Evolutionary conservation across 2,888 invertebrate genomes (phyloP).

Genomic region (Chloromyia formosa): DNA sequence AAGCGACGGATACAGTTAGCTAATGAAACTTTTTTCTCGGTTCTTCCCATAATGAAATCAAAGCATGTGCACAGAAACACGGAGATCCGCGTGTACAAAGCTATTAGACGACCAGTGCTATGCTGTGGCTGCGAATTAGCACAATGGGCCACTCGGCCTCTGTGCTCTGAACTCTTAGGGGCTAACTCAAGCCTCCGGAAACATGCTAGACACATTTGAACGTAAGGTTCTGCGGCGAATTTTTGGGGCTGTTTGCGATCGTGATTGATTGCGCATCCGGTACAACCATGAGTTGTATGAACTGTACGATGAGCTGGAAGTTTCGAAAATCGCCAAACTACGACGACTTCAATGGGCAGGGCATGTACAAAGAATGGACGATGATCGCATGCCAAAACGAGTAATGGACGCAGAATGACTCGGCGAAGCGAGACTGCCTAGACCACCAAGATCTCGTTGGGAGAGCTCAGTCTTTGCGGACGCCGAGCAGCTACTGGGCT

Average conservation of each 20-base stretch:
- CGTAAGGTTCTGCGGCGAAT: neutral
- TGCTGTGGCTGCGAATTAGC: neutral
- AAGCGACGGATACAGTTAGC: neutral
- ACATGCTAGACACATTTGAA: neutral
- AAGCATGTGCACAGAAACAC: neutral
- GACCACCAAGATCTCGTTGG: neutral
- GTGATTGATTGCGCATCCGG: neutral
- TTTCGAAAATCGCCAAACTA: neutral
- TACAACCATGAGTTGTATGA: conserved; percentile 6
- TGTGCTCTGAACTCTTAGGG: too few relatives aligned
- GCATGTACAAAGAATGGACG: neutral
- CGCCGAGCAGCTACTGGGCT: conserved; percentile 4
- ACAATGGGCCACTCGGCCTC: too few relatives aligned
- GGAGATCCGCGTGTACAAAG: neutral
- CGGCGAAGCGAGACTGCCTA: neutral
- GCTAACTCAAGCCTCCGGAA: neutral
- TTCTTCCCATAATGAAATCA: neutral
- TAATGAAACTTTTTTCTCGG: neutral
- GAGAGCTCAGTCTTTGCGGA: neutral
- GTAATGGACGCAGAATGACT: neutral
- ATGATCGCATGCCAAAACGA: neutral
- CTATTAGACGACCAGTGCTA: neutral
- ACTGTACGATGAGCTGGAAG: conserved; percentile 4
- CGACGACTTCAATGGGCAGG: neutral
- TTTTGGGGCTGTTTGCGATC: neutral